Base-by-base conservation (phyloP, 1,140 invertebrate genomes). In the Cherax destructor region DNA sequence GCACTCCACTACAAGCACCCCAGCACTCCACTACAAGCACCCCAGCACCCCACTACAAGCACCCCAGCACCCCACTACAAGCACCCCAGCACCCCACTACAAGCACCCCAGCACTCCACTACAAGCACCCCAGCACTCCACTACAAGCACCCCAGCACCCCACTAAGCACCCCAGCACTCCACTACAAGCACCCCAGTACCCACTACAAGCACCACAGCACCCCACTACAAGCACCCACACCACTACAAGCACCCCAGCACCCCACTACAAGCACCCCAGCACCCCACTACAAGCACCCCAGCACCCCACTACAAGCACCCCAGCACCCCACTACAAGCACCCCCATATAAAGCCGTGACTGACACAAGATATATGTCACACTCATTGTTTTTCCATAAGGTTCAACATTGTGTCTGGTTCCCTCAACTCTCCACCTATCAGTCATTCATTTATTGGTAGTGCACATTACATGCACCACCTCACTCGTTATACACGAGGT, bases 381-480 rank as follows among this genome's bases (percentile, higher is more conserved):
- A 74, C 30, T 74, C 69, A 74, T 74, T 74, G 30, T 30, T 30
- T 74, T 30, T 74, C 21, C n/a, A 74, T 74, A 30, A 30, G 69
- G 69, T 9, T 11, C 69, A 74, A 74, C 69, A 74, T 74, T 74
- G 69, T 74, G 69, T 74, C 69, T n/a, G 69, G 16, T n/a, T n/a
- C 3, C 24, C 69, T 30, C n/a, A 7, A 5, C n/a, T 30, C 7
- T n/a, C 69, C 69, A 74, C 30, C n/a, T n/a, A 74, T 74, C n/a
- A 74, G 69, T 74, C 69, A 74, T 74, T 1, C 16, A 9, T 24
- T 21, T 24, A 74, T 30, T 74, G 69, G 4, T 74, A 3, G 69
- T 7, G n/a, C 21, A 74, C 69, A 74, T 30, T 74, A 30, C 69
- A 16, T 56, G 52, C 52, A 10, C 13, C 9, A 13, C 52, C 52